phyloP scores from a whole-genome alignment of 2,888 invertebrate genomes.

The Melanchra persicariae region DNA sequence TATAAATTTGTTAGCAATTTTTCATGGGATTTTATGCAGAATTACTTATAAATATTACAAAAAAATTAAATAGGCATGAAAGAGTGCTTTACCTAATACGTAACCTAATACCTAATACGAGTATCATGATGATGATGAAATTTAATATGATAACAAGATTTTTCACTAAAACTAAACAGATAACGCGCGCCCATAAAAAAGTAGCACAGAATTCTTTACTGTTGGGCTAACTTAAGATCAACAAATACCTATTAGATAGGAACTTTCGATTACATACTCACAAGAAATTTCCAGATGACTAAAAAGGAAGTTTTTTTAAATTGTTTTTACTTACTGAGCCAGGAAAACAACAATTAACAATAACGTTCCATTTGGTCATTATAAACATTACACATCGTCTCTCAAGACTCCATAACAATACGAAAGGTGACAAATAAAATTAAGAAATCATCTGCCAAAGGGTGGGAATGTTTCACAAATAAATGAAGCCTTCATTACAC shows the following conservation, averaged over 20 bases:
- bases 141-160: neutral
- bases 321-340: neutral
- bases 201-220: too few species aligned
- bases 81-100: too few species aligned
- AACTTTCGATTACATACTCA: too few species aligned
- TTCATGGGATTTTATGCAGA: too few species aligned
- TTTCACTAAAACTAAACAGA: neutral
- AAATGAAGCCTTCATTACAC: conserved; percentile 48
- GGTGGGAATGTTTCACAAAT: conserved; percentile 46
- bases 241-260: too few species aligned
- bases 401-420: conserved; percentile 9
- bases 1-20: too few species aligned
- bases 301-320: neutral
- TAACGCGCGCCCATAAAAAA: too few species aligned
- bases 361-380: neutral
- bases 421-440: conserved; percentile 2
- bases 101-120: too few species aligned
- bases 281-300: neutral
- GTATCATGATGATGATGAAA: neutral
- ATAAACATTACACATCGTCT: conserved; percentile 1
- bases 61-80: too few species aligned
- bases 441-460: conserved; percentile 13
- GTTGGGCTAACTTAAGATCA: too few species aligned
- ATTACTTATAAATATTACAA: too few species aligned
- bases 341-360: neutral